Base-by-base conservation (phyloP, 2,797 vertebrate species). In the Oreortyx pictus region DNA sequence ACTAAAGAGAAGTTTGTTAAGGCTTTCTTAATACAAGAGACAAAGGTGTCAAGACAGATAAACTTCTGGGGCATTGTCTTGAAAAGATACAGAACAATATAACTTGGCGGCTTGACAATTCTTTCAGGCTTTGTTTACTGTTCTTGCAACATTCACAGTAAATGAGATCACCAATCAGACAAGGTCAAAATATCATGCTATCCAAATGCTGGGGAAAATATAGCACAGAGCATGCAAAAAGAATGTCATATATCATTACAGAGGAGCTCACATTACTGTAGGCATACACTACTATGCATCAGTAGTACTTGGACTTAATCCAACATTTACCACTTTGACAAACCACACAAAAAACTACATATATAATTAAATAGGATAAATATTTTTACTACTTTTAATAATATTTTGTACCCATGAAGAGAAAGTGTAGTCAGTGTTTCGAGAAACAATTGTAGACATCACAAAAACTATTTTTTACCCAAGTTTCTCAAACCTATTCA, bases 41-140 rank as follows among this genome's bases (percentile, higher is more conserved):
- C 83, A 90, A 93, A 86, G 52, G 89, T 94, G 94, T 91, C 92
- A 93, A 61, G 66, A 77, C 47, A 91, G 47, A 94, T 96, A 93
- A 88, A 89, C 87, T 94, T 91, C 70, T 79, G 27, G 86, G 64
- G 52, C 78, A 67, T 66, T 82, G 65, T 87, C 89, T 72, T 92
- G 60, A n/a, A 95, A 91, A 87, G 80, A 17, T 60, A 75, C 20
- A 56, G 47, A 65, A 77, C 68, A 73, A 93, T 35, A 62, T 3
- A 66, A 82, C 41, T 65, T 86, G 94, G 79, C 88, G 83, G 76
- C 31, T 74, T 92, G 95, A 94, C 93, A 96, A 57, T 56, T 91
- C 84, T 90, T 85, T 24, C 25, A 61, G 50, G 85, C 89, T 90
- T 95, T 94, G 84, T 91, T 95, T 86, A 88, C 77, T 43, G 16